phyloP scores from a whole-genome alignment of 2,113 vertebrate genomes.

The Halichoeres trimaculatus region DNA sequence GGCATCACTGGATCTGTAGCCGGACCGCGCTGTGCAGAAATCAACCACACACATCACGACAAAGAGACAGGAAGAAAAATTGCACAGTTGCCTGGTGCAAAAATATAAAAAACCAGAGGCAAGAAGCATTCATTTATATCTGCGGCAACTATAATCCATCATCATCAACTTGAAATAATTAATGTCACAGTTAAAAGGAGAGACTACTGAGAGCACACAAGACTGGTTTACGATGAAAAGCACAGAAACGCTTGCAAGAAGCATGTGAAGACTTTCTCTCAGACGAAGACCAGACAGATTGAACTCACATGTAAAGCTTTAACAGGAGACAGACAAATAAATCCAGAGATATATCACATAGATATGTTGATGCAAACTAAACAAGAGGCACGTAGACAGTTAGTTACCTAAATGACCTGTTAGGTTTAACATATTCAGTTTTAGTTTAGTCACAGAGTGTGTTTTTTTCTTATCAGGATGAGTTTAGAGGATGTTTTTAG shows the following conservation, averaged over 20 bases:
- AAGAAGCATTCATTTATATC: constrained; percentile 35
- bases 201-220: constrained; percentile 18
- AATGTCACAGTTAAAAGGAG: constrained; percentile 18
- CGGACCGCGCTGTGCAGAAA: constrained; percentile 87
- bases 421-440: constrained; percentile 1
- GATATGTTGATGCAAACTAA: constrained; percentile 55
- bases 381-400: constrained; percentile 61
- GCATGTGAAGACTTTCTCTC: constrained; percentile 49
- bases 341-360: constrained; percentile 49
- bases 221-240: constrained; percentile 47
- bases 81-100: constrained; percentile 27
- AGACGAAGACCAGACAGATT: constrained; percentile 52
- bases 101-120: constrained; percentile 29
- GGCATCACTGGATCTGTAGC: constrained; percentile 89
- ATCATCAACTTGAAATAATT: constrained; percentile 1
- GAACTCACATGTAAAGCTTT: constrained; percentile 42
- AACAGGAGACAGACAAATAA: constrained; percentile 38
- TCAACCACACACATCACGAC: constrained; percentile 59
- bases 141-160: constrained; percentile 15
- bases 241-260: constrained; percentile 49
- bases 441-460: neutral
- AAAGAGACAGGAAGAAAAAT: constrained; percentile 36
- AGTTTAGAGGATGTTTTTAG: constrained; percentile 27
- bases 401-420: constrained; percentile 63
- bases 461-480: neutral